Conservation (phyloP, 2,797 vertebrate genomes). For the Epinephelus awoara region DNA sequence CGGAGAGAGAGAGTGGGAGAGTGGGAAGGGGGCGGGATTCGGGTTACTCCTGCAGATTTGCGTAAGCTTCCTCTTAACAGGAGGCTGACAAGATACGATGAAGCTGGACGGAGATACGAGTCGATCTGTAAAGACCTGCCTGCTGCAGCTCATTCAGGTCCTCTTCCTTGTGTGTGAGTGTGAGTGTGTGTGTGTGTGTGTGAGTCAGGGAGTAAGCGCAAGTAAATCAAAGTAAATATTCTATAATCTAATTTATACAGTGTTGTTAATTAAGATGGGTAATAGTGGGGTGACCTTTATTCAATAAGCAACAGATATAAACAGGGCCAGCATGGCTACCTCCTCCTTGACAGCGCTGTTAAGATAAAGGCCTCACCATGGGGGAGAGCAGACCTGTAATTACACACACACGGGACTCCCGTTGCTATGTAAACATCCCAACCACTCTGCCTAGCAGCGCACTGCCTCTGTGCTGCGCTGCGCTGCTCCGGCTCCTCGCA, state of each 20-base stretch:
- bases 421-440: constrained; percentile 87
- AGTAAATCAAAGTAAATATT: constrained; percentile 21
- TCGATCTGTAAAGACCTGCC: constrained; percentile 27
- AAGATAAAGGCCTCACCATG: constrained; percentile 71
- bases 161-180: background rate
- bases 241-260: constrained; percentile 15
- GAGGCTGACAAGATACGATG: constrained; percentile 47
- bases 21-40: constrained; percentile 36
- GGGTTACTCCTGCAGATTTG: constrained; percentile 63
- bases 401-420: constrained; percentile 77
- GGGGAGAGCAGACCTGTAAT: constrained; percentile 78
- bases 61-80: constrained; percentile 52
- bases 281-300: constrained; percentile 31
- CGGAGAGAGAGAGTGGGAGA: constrained; percentile 6
- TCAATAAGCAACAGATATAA: constrained; percentile 40
- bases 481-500: constrained; percentile 53
- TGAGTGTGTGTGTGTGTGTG: constrained; percentile 4
- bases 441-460: constrained; percentile 64
- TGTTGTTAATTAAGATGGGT: constrained; percentile 52
- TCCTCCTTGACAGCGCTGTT: constrained; percentile 59
- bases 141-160: constrained; percentile 5
- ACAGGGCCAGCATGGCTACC: constrained; percentile 30
- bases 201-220: background rate
- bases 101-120: constrained; percentile 29
- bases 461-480: constrained; percentile 55